A percentile compares a stretch with the other conserved stretches of the same genome.
Evolutionary conservation across 35 echinoderm and acorn worm species (phyloP).

Genomic region (Ophioderma brevispina): DNA sequence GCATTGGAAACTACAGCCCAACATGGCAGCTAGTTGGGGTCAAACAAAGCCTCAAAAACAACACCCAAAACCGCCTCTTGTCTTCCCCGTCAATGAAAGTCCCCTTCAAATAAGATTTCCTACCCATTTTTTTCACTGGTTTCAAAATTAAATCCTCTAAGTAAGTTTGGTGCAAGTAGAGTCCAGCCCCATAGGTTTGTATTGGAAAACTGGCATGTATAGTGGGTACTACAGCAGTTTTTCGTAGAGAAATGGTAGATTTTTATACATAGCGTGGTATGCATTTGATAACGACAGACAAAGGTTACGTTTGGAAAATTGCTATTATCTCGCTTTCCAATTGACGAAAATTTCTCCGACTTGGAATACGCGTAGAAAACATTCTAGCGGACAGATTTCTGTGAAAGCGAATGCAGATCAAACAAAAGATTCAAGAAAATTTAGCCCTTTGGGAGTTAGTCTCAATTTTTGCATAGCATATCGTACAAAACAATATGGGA

Average conservation of each 20-base stretch:
- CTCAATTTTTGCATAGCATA: neutral
- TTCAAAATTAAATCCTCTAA: conserved; percentile 41
- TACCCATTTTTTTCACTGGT: neutral
- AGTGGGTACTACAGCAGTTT: conserved; percentile 53
- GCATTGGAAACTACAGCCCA: conserved; percentile 53
- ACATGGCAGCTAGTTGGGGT: conserved; percentile 76
- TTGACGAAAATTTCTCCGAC: neutral
- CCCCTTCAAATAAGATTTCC: conserved; percentile 51
- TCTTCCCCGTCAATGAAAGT: conserved; percentile 84
- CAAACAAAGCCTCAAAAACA: conserved; percentile 96
- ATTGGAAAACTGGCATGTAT: conserved; percentile 49
- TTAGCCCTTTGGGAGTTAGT: neutral
- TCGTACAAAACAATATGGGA: conserved; percentile 9
- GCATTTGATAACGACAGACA: neutral
- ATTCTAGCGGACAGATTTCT: neutral
- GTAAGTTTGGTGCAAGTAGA: conserved; percentile 31
- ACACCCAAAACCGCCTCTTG: conserved; percentile 80
- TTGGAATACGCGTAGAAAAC: neutral
- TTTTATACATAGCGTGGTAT: conserved; percentile 36
- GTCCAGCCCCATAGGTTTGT: conserved; percentile 55
- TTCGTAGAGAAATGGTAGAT: conserved; percentile 71
- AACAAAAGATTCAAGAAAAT: neutral
- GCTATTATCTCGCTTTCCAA: neutral
- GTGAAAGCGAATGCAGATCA: neutral
- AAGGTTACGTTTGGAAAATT: conserved; percentile 22